phyloP scores from a whole-genome alignment of 2,888 invertebrate genomes.

The Agrochola macilenta region DNA sequence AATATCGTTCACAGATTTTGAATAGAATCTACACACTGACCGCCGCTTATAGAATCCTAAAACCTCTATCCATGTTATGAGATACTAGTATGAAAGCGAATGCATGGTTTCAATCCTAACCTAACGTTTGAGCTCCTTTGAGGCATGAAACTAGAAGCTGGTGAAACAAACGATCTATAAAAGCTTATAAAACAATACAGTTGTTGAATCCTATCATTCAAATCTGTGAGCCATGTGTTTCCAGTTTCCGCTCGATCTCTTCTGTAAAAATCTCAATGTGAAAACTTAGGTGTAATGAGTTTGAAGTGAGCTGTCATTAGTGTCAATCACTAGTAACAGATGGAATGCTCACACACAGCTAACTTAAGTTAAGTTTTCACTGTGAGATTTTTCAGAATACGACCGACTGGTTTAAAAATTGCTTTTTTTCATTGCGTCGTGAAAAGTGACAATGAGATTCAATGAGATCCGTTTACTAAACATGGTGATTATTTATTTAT shows the following conservation, averaged over 20 bases:
- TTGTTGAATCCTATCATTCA: background rate
- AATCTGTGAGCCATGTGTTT: background rate
- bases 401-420: too few relatives aligned
- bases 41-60: constrained; percentile 11
- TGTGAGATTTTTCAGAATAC: background rate
- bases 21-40: constrained; percentile 2
- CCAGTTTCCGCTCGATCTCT: background rate
- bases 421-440: too few relatives aligned
- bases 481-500: too few relatives aligned
- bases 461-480: too few relatives aligned
- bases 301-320: too few relatives aligned
- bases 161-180: constrained; percentile 19
- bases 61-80: constrained; percentile 27
- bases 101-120: constrained; percentile 37
- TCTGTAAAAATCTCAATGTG: background rate
- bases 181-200: constrained; percentile 6
- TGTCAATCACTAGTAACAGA: too few relatives aligned
- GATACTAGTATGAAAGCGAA: constrained; percentile 17
- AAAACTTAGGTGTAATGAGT: too few relatives aligned
- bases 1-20: background rate
- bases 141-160: constrained; percentile 33
- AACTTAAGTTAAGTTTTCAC: too few relatives aligned
- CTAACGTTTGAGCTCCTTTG: constrained; percentile 36
- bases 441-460: too few relatives aligned
- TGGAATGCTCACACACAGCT: too few relatives aligned